Evolutionary conservation across 2,888 invertebrate genomes (phyloP).

Genomic region (Aporophyla nigra): DNA sequence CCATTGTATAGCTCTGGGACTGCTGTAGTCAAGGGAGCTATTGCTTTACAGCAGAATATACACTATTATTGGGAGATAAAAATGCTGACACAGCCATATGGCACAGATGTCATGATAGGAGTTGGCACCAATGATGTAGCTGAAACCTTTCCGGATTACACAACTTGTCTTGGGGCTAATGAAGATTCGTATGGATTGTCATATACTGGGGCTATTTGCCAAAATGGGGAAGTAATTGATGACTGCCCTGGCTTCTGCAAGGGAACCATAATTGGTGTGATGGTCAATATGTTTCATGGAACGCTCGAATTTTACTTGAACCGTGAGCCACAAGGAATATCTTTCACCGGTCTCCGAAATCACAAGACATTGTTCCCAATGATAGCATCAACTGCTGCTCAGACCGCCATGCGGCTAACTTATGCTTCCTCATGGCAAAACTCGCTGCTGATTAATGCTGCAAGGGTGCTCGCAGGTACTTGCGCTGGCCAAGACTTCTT

Average conservation of each 20-base stretch:
- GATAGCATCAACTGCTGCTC: conserved; percentile 50
- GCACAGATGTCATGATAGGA: conserved; percentile 93
- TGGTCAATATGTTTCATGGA: conserved; percentile 55
- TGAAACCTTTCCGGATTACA: conserved; percentile 18
- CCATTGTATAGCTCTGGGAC: conserved; percentile 96
- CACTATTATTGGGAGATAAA: conserved; percentile 98
- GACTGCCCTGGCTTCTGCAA: conserved; percentile 51
- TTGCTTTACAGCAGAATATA: conserved; percentile 91
- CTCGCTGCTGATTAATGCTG: conserved; percentile 44
- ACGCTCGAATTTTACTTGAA: conserved; percentile 58
- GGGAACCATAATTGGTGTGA: conserved; percentile 56
- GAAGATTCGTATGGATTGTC: conserved; percentile 52
- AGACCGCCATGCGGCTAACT: conserved; percentile 42
- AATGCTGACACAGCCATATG: conserved; percentile 95
- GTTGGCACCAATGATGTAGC: conserved; percentile 30
- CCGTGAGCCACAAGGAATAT: conserved; percentile 44
- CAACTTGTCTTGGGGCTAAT: conserved; percentile 34
- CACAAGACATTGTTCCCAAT: conserved; percentile 47
- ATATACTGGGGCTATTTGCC: conserved; percentile 53
- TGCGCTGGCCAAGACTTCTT: conserved; percentile 7
- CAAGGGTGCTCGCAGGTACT: conserved; percentile 42
- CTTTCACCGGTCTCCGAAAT: conserved; percentile 19
- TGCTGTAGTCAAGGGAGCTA: conserved; percentile 93
- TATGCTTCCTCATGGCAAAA: conserved; percentile 51
- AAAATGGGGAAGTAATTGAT: conserved; percentile 19